Conservation (phyloP, 2,888 invertebrate species). For the Drosophila robusta region DNA sequence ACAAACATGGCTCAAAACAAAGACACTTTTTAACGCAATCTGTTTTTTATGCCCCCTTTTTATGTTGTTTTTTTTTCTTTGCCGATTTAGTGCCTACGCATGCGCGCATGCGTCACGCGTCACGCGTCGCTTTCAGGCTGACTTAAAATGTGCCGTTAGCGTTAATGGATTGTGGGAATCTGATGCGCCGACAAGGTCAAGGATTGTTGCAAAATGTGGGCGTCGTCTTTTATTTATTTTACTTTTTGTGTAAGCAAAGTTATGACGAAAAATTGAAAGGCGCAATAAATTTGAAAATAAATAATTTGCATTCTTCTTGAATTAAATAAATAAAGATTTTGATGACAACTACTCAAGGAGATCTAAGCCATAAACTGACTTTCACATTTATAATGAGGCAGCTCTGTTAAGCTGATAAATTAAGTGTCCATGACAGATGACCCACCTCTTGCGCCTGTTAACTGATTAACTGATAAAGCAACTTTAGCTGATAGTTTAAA, state of each 20-base stretch:
- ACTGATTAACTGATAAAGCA: not conserved
- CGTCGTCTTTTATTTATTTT: conserved; percentile 14
- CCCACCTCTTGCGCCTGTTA: not conserved
- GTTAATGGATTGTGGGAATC: conserved; percentile 63
- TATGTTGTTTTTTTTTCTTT: conserved; percentile 14
- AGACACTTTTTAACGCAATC: conserved; percentile 61
- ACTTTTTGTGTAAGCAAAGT: conserved; percentile 5
- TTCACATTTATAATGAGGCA: conserved; percentile 4
- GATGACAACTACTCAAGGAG: conserved; percentile 18
- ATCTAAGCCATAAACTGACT: not conserved
- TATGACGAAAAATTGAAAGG: conserved; percentile 11
- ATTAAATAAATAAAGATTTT: conserved; percentile 5
- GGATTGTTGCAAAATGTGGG: conserved; percentile 45
- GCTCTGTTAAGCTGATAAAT: not conserved
- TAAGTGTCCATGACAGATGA: not conserved
- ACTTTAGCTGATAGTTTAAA: not conserved
- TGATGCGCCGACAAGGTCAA: conserved; percentile 66
- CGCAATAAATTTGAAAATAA: conserved; percentile 10
- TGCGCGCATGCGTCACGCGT: conserved; percentile 39
- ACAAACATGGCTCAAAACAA: conserved; percentile 43
- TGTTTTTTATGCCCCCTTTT: conserved; percentile 29
- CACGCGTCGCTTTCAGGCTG: conserved; percentile 33
- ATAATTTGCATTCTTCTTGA: conserved; percentile 8
- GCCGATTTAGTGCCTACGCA: conserved; percentile 52
- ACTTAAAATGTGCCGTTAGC: conserved; percentile 55